A percentile compares a stretch with the other conserved stretches of the same genome.
phyloP scores from a whole-genome alignment of 2,113 vertebrate genomes.

The Reinhardtius hippoglossoides region DNA sequence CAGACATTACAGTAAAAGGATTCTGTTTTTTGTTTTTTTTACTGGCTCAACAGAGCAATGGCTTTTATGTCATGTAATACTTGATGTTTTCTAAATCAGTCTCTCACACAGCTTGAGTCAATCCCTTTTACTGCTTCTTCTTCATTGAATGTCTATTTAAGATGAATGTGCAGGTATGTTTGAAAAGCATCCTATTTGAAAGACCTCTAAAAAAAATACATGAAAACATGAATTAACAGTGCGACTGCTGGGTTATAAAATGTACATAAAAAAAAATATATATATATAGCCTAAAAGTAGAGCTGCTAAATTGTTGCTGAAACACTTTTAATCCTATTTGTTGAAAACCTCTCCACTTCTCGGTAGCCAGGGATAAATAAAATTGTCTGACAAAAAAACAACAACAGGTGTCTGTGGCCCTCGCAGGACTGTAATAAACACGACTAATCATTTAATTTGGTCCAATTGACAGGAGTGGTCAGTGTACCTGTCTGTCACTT shows the following conservation, averaged over 20 bases:
- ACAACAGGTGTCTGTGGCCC: too few species aligned
- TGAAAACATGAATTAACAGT: not conserved
- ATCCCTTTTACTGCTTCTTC: slow-evolving; percentile 8
- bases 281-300: too few species aligned
- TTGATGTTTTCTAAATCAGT: not conserved
- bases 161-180: not conserved
- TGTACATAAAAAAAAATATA: too few species aligned
- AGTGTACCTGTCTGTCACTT: too few species aligned
- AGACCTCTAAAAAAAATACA: too few species aligned
- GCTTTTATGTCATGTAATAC: not conserved
- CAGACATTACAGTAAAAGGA: not conserved
- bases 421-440: too few species aligned
- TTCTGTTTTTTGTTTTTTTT: not conserved
- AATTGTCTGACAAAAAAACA: too few species aligned
- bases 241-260: too few species aligned
- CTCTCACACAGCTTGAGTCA: not conserved
- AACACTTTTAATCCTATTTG: not conserved
- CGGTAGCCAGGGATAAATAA: too few species aligned
- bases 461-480: too few species aligned
- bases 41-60: not conserved
- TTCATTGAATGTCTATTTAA: slow-evolving; percentile 10
- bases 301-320: not conserved
- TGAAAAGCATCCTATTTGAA: slow-evolving; percentile 3
- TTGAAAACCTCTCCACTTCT: not conserved
- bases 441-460: too few species aligned